Evolutionary conservation across 2,113 vertebrate genomes (phyloP), one percentile per base, ranked within the genome.

Genomic region (Corythaeola cristata): DNA sequence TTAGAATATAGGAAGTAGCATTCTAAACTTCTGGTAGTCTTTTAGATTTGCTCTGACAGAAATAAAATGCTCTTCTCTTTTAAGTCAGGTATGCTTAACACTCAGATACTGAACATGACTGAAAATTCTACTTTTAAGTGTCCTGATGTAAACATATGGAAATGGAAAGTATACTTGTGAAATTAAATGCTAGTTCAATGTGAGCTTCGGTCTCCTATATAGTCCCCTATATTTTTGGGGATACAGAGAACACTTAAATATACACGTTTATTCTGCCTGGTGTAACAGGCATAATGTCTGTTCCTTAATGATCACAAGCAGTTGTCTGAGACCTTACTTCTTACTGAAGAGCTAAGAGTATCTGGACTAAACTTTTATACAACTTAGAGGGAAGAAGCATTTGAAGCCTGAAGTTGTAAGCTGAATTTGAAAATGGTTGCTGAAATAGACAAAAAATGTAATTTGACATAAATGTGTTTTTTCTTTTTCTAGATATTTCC

Each of bases 401-500:
- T 59, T 8, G 21, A 79, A 89, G n/a, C 44, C 35, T 9, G 24
- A 45, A 8, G 11, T 41, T 23, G 45, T 53, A 44, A 71, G 44
- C 18, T 69, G 72, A 41, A 73, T 72, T 67, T 86, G 20, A 84
- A 80, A 56, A 37, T 24, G 22, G 26, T 56, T 91, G 33, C 33
- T 64, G 27, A 55, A 55, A 21, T 13, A 55, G 28, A 79, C 15
- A 30, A 66, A 80, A 58, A 26, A 27, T 2, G 8, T 68, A 41
- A 80, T 39, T 82, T 72, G 35, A 20, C n/a, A 32, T 77, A 62
- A 68, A 63, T 52, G 4, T 69, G 32, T 50, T 5, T 45, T 47
- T 91, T 94, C 24, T 53, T 64, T 92, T 96, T 97, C 49, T 96
- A 99, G 99, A 99, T 95, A 98, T 99, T 98, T 99, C 98, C 47